Percentiles rank a stretch among this genome's conserved stretches.
Conservation (phyloP, 23 tunicate species). For the Phallusia fumigata region DNA sequence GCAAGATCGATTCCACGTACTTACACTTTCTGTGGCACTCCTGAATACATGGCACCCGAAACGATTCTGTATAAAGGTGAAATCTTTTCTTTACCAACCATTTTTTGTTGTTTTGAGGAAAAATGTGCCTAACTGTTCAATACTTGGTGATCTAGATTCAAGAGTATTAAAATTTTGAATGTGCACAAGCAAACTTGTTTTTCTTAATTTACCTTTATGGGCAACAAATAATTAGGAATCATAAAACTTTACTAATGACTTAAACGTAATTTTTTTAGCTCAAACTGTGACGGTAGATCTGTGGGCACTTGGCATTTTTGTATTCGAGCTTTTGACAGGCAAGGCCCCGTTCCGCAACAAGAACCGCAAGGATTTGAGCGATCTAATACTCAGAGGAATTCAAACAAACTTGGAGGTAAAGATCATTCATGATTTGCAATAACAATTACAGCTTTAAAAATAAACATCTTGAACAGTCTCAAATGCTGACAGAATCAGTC, state of each 20-base stretch:
- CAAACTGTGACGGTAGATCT: constrained; percentile 55
- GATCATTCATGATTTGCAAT: neutral
- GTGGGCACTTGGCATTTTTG: constrained; percentile 62
- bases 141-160: too few relatives aligned
- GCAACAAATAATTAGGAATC: too few relatives aligned
- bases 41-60: constrained; percentile 96
- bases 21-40: constrained; percentile 93
- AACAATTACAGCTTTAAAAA: too few relatives aligned
- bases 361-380: constrained; percentile 30
- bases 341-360: constrained; percentile 57
- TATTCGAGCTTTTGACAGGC: constrained; percentile 40
- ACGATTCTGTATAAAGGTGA: constrained; percentile 43
- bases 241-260: too few relatives aligned
- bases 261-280: constrained; percentile 23
- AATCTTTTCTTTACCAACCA: neutral
- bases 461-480: too few relatives aligned
- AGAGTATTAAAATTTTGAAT: too few relatives aligned
- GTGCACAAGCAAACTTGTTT: too few relatives aligned
- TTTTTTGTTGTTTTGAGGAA: too few relatives aligned
- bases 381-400: constrained; percentile 32
- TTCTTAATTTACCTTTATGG: too few relatives aligned
- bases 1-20: constrained; percentile 32
- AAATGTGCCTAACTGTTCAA: too few relatives aligned
- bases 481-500: too few relatives aligned
- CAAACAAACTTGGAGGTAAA: constrained; percentile 35